Conservation (phyloP, 2,888 invertebrate species). For the Megamerina dolium region DNA sequence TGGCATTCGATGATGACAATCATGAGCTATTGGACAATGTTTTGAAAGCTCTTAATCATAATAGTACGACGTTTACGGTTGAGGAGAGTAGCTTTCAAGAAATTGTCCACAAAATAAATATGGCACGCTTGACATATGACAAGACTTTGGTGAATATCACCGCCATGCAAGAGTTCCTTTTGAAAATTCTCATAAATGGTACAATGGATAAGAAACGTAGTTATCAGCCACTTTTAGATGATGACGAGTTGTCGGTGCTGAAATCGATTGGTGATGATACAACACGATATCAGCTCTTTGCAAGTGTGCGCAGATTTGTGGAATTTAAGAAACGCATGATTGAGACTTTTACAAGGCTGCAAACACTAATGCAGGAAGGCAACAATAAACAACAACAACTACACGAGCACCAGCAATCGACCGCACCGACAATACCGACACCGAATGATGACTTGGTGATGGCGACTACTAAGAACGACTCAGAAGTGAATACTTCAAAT, state of each 20-base stretch:
- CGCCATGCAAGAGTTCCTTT: slow-evolving; percentile 36
- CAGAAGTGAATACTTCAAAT: neutral
- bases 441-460: slow-evolving; percentile 14
- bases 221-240: slow-evolving; percentile 26
- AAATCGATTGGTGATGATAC: slow-evolving; percentile 5
- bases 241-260: slow-evolving; percentile 25
- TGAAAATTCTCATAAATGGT: slow-evolving; percentile 31
- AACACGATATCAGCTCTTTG: slow-evolving; percentile 26
- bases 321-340: slow-evolving; percentile 38
- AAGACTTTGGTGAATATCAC: slow-evolving; percentile 32
- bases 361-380: slow-evolving; percentile 32
- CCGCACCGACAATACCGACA: neutral
- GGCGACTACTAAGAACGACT: neutral
- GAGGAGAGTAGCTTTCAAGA: slow-evolving; percentile 12
- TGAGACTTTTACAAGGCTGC: slow-evolving; percentile 39
- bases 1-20: slow-evolving; percentile 25
- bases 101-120: slow-evolving; percentile 17
- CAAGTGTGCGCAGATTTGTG: slow-evolving; percentile 30
- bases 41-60: slow-evolving; percentile 17
- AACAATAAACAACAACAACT: slow-evolving; percentile 6
- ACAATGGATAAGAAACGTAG: slow-evolving; percentile 23
- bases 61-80: slow-evolving; percentile 5
- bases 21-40: slow-evolving; percentile 16
- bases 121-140: slow-evolving; percentile 17
- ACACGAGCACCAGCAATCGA: neutral